Evolutionary conservation across 2,888 invertebrate genomes (phyloP), one percentile per base, ranked within the genome.

Genomic region (Spilarctia lutea): DNA sequence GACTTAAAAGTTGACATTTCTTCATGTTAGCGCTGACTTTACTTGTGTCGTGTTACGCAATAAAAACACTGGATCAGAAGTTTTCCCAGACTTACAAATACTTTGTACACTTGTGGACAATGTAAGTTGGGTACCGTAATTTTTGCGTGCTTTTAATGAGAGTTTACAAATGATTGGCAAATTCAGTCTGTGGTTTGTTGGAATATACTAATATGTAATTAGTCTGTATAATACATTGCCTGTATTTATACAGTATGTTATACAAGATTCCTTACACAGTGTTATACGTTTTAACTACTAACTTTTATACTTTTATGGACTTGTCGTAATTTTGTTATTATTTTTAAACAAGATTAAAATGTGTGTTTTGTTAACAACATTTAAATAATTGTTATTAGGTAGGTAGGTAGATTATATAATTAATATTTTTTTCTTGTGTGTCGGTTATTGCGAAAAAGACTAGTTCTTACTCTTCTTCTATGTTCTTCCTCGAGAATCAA

Each of bases 41-140:
- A 27, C 67, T 18, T 63, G 33, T 18, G 18, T 18, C 30, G 65
- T 75, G 75, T 81, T 80, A 74, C 72, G 78, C 71, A 85, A 85
- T 80, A 69, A 76, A 85, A 86, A 86, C 72, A 72, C 72, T 75
- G 71, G 79, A 85, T 83, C 80, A 81, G 80, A 79, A 74, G 74
- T 82, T 85, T 86, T 86, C 86, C 82, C 88, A 83, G 80, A 76
- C 75, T 71, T 82, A 78, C 75, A 56, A 81, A 79, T 52, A 71
- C 73, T 27, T 65, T 20, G 42, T 85, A 79, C 81, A 86, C 78
- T 81, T 71, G 79, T 80, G 82, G 85, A 79, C 86, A 85, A 81
- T 80, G 70, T 33, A 60, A 82, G 42, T 73, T 75, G 75, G 74
- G 80, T 85, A 82, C 81, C 81, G 78, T 83, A 75, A 82, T 85